Base-by-base conservation (phyloP, 1,140 invertebrate genomes). In the Lineus longissimus region DNA sequence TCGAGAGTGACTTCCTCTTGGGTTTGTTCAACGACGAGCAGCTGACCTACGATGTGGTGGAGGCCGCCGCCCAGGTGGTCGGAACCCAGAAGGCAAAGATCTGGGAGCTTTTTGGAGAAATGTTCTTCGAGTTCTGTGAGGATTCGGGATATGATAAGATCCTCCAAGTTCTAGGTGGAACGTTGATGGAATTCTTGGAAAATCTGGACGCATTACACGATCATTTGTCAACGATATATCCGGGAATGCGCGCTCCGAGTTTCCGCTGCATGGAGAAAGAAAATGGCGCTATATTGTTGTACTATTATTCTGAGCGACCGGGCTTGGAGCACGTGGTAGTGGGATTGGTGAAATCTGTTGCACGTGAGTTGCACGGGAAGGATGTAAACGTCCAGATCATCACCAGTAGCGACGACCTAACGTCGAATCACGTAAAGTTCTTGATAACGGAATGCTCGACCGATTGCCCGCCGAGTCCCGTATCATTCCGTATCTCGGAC, bases 21-120 rank as follows among this genome's bases (percentile, higher is more conserved):
- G 25, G 47, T n/a, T 7, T 51, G 25, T 27, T 51, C 19, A 51
- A 51, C 47, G 47, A 51, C 25, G 47, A 51, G 9, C 47, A 51
- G n/a, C 25, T 51, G 6, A 27, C 47, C n/a, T 51, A 23, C n/a
- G 47, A 51, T n/a, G 25, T 51, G 6, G 47, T 51, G 47, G 47
- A 51, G n/a, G 25, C 47, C 4, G 47, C 47, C 9, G n/a, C 47
- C 19, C 47, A 51, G 25, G 25, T 51, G n/a, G 25, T 51, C 6
- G 94, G 94, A 73, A 91, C 94, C 62, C 92, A 92, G 19, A 93
- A 93, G 4, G 89, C 91, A 73, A 88, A 89, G 33, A 95, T 97
- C 72, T 83, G 97, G 61, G 93, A 97, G 82, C 81, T 93, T 13
- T 97, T 97, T 76, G 94, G 94, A 0, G 91, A 92, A 75, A 94